Conservation (phyloP, 2,888 invertebrate species). For the Polia nebulosa region DNA sequence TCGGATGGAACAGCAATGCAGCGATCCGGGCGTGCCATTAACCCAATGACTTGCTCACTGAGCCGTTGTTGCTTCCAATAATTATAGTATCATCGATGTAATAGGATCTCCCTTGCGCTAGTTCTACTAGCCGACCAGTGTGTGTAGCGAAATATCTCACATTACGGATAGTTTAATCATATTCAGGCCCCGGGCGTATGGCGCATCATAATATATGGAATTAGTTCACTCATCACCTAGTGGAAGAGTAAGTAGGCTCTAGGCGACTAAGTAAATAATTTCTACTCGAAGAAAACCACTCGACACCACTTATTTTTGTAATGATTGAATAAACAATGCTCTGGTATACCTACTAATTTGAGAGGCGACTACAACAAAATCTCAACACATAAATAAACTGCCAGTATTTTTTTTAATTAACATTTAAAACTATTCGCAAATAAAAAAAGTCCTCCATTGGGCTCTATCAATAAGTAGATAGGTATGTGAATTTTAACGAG, state of each 20-base stretch:
- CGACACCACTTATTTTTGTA: conserved; percentile 40
- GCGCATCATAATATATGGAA: conserved; percentile 57
- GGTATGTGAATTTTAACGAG: not conserved
- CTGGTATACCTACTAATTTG: conserved; percentile 16
- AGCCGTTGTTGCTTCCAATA: conserved; percentile 78
- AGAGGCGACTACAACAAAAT: conserved; percentile 11
- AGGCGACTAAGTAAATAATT: conserved; percentile 55
- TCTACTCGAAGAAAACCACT: conserved; percentile 51
- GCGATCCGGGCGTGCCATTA: conserved; percentile 84
- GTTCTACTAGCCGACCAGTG: conserved; percentile 42
- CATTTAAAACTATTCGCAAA: conserved; percentile 10
- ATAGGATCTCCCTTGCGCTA: conserved; percentile 67
- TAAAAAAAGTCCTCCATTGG: not conserved
- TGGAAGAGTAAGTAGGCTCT: conserved; percentile 47
- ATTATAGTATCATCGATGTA: conserved; percentile 71
- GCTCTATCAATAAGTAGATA: not conserved
- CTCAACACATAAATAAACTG: conserved; percentile 6
- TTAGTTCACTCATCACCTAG: conserved; percentile 53
- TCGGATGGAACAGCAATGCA: conserved; percentile 76
- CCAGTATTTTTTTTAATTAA: conserved; percentile 10
- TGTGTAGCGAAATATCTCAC: conserved; percentile 48
- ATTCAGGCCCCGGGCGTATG: conserved; percentile 37
- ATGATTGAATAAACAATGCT: conserved; percentile 42
- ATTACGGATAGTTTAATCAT: conserved; percentile 48
- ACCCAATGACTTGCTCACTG: conserved; percentile 88